phyloP scores from a whole-genome alignment of 2,888 invertebrate species.

The Pyrrhia umbra region DNA sequence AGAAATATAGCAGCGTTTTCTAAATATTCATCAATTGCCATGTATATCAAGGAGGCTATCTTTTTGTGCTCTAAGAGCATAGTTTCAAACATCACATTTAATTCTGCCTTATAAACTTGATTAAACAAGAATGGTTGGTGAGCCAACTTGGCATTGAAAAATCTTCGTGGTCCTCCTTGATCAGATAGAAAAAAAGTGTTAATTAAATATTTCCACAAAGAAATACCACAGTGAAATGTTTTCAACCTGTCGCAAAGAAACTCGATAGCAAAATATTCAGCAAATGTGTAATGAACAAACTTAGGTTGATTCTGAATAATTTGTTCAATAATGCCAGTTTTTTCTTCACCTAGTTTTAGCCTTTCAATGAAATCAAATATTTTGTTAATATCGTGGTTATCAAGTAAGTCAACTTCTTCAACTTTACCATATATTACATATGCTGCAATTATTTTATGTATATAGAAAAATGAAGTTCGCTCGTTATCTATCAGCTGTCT shows the following conservation, averaged over 20 bases:
- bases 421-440: slow-evolving; percentile 31
- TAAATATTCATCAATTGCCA: slow-evolving; percentile 21
- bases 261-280: slow-evolving; percentile 58
- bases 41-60: slow-evolving; percentile 17
- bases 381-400: slow-evolving; percentile 14
- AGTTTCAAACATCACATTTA: slow-evolving; percentile 14
- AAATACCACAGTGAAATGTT: slow-evolving; percentile 11
- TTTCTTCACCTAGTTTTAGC: slow-evolving; percentile 48
- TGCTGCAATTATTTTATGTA: slow-evolving; percentile 47
- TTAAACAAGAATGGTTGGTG: slow-evolving; percentile 24
- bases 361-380: slow-evolving; percentile 31
- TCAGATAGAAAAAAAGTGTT: slow-evolving; percentile 34
- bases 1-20: slow-evolving; percentile 43
- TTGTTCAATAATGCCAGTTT: slow-evolving; percentile 52
- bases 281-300: slow-evolving; percentile 59
- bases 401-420: slow-evolving; percentile 18
- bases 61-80: slow-evolving; percentile 14
- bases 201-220: slow-evolving; percentile 41
- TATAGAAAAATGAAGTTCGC: slow-evolving; percentile 31
- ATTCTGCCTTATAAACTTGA: slow-evolving; percentile 7
- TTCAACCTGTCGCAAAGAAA: slow-evolving; percentile 42
- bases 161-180: slow-evolving; percentile 24
- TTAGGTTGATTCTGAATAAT: slow-evolving; percentile 44
- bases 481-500: slow-evolving; percentile 45
- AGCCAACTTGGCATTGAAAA: slow-evolving; percentile 42